Base-by-base conservation (phyloP, 2,797 vertebrate species). In the Bryconaethiops microstoma region DNA sequence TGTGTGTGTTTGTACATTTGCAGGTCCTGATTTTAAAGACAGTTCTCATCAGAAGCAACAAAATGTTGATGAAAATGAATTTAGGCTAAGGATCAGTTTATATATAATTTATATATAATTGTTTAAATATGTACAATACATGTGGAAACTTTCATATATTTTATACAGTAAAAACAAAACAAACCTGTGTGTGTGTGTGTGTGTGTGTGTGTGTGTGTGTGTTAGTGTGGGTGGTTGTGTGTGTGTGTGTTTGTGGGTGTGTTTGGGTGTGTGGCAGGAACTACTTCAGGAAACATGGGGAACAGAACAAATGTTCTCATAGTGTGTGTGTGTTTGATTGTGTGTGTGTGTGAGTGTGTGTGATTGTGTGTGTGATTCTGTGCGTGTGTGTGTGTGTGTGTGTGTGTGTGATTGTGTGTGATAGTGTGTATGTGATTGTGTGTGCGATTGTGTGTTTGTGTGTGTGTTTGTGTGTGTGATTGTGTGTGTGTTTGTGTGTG, bases 331-430 rank as follows among this genome's bases (percentile, higher is more conserved):
- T 76, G 77, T 59, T 50, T 42, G 78, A n/a, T 59, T 65, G 67
- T 40, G 0, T 79, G 70, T 48, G 70, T 69, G 59, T 62, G 21
- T 68, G 82, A 79, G 65, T 76, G 77, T 76, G 77, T 59, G 59
- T 42, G 78, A n/a, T 59, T 65, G 67, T 40, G 0, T 79, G 70
- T 48, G 70, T 69, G 59, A n/a, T n/a, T n/a, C n/a, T 62, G 21
- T 68, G 82, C 79, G 65, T 76, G 77, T 76, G 77, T 59, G 59
- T 42, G 78, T 59, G n/a, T 65, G 67, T 40, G 0, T 79, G 70
- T 48, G 70, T 69, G 59, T 62, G 21, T 68, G 82, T 83, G 65
- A n/a, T n/a, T 76, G 77, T 76, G 77, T 59, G 59, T 42, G 78
- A n/a, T n/a, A n/a, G n/a, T n/a, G n/a, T n/a, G n/a, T n/a, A n/a